These are phyloP conservation scores for Mycalesis mineus DNA, from an alignment of 2,888 invertebrate species.

Conservation along the genomic window DNA sequence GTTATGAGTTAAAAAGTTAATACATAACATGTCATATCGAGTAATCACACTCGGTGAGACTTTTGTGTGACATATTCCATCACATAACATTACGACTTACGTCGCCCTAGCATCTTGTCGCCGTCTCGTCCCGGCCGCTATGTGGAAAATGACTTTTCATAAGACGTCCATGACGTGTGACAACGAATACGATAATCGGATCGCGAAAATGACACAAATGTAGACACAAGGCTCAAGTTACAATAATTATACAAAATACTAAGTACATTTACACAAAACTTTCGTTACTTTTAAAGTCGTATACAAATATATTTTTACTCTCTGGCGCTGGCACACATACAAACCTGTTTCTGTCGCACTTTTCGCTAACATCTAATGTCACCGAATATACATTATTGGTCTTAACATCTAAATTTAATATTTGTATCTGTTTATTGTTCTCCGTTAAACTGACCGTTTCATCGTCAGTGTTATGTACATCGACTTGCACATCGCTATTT, in stretches of 20 bases:
- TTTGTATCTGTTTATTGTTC: constrained; percentile 75
- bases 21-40: too few species aligned
- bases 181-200: too few species aligned
- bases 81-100: too few species aligned
- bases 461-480: constrained; percentile 44
- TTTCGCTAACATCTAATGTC: constrained; percentile 68
- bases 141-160: too few species aligned
- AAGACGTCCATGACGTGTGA: too few species aligned
- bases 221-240: not conserved
- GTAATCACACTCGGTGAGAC: too few species aligned
- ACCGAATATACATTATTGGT: constrained; percentile 73
- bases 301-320: constrained; percentile 72
- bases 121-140: too few species aligned
- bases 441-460: constrained; percentile 46
- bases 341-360: constrained; percentile 58
- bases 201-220: too few species aligned
- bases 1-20: too few species aligned
- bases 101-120: too few species aligned
- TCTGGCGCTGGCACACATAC: constrained; percentile 67
- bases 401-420: constrained; percentile 73
- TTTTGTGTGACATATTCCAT: too few species aligned
- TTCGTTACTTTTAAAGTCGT: constrained; percentile 71
- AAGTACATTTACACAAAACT: constrained; percentile 59
- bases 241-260: constrained; percentile 17
- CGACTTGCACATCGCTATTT: constrained; percentile 41